Evolutionary conservation across 2,113 vertebrate species (phyloP).

Genomic region (Sander lucioperca): DNA sequence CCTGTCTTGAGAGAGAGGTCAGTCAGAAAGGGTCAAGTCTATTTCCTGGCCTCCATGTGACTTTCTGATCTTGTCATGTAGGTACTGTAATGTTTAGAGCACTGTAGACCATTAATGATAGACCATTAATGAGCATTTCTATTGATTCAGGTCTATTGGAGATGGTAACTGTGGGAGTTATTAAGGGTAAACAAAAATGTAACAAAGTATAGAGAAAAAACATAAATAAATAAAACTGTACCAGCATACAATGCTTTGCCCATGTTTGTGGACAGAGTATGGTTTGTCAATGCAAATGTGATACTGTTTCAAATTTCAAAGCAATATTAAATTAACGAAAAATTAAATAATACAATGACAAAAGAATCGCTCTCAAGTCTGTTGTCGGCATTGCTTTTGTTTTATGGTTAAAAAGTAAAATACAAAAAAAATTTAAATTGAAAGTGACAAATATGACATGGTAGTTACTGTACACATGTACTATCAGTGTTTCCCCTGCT

Average conservation of each 20-base stretch:
- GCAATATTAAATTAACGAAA: constrained; percentile 83
- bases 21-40: constrained; percentile 50
- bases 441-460: constrained; percentile 38
- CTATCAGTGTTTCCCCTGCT: constrained; percentile 43
- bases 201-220: constrained; percentile 59
- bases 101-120: constrained; percentile 65
- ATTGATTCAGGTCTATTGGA: constrained; percentile 74
- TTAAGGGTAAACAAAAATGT: constrained; percentile 40
- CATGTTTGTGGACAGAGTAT: constrained; percentile 77
- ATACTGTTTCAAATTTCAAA: constrained; percentile 79
- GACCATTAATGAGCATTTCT: constrained; percentile 66
- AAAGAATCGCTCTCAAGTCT: constrained; percentile 66
- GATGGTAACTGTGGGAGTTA: constrained; percentile 45
- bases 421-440: constrained; percentile 29
- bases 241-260: constrained; percentile 80
- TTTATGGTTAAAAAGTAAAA: constrained; percentile 36
- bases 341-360: constrained; percentile 78
- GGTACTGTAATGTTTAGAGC: constrained; percentile 70
- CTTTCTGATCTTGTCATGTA: constrained; percentile 65
- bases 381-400: constrained; percentile 62
- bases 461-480: constrained; percentile 48
- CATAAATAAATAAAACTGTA: constrained; percentile 53
- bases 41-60: constrained; percentile 62
- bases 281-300: constrained; percentile 79
- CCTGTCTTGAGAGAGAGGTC: constrained; percentile 66